Evolutionary conservation across 2,797 vertebrate genomes (phyloP), one percentile per base, ranked within the genome.

Genomic region (Acrossocheilus wenchowensis): DNA sequence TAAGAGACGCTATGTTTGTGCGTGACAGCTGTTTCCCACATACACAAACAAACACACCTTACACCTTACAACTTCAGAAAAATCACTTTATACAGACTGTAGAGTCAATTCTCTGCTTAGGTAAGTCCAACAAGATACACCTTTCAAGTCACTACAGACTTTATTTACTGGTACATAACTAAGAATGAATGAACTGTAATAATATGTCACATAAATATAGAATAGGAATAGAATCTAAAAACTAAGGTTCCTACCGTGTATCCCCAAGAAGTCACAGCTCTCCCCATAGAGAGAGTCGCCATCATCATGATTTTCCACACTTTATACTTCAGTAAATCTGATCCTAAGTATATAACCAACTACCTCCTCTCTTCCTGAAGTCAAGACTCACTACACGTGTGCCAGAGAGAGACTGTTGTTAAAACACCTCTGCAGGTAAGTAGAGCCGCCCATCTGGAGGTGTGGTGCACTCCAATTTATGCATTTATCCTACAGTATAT

Each of bases 261-360:
- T 62, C 87, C 83, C 86, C 88, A 89, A 23, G 77, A 11, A 64
- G 79, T 62, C 26, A 87, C 87, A n/a, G 86, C 80, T 78, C 89
- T 83, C 72, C 83, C 85, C 43, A 91, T 73, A 77, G 90, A 85
- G 72, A 91, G 75, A 77, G 90, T 84, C 71, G 89, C 78, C 89
- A 91, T 91, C 88, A 91, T 89, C 80, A 87, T 90, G 72, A 69
- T 45, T 12, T 36, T 69, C 69, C 62, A 50, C 43, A 30, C 60
- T 62, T 62, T 78, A 30, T 80, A 21, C n/a, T 64, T 43, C 0
- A 81, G 15, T 11, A 23, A 81, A 81, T 72, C 48, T 72, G 66
- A 36, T 72, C 17, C 19, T 30, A 66, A 41, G 45, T 34, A 43
- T 14, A 4, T 15, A 43, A n/a, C 8, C 21, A 50, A 43, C 68